Evolutionary conservation across 2,888 invertebrate species (phyloP), one percentile per base, ranked within the genome.

Genomic region (Lathronympha strigana): DNA sequence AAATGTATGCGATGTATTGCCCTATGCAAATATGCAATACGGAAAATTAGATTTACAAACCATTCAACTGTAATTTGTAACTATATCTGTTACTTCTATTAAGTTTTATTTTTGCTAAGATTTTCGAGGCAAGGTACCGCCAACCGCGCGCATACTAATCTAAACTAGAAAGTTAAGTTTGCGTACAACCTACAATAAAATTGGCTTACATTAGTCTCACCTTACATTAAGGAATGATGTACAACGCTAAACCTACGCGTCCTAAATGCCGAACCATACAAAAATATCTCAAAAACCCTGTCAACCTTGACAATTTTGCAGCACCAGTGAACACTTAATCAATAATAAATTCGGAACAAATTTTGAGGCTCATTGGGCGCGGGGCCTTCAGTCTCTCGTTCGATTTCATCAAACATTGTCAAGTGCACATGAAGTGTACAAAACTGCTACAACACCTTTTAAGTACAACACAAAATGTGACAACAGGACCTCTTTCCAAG

Each of bases 321-420:
- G 87, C 90, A 89, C 88, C 90, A 81, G 80, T 84, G 81, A 85
- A 88, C 86, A 88, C 87, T 81, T 81, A 77, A 71, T 75, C 75
- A 75, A 57, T 77, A 74, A 72, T 76, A 78, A 71, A 72, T 79
- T 78, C 70, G 73, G 77, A 78, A 80, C 77, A 21, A 70, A 70
- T 51, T 38, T 55, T 21, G 69, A 68, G 61, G 67, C 36, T 40
- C 23, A n/a, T 19, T n/a, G 17, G 55, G 55, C 15, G 17, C 23
- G 45, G 51, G 13, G 11, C 45, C 54, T n/a, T 55, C 54, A 54
- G 62, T 55, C 54, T 36, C 25, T 54, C 47, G 54, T 54, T 47
- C 38, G 28, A 58, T 64, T 60, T 47, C 53, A 58, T 64, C 60
- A 60, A 64, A 58, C 49, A 63, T 60, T 60, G 51, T 64, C 64